These are phyloP conservation scores for Australoheros facetus DNA, from an alignment of 2,797 vertebrate genomes.

Conservation along the genomic window DNA sequence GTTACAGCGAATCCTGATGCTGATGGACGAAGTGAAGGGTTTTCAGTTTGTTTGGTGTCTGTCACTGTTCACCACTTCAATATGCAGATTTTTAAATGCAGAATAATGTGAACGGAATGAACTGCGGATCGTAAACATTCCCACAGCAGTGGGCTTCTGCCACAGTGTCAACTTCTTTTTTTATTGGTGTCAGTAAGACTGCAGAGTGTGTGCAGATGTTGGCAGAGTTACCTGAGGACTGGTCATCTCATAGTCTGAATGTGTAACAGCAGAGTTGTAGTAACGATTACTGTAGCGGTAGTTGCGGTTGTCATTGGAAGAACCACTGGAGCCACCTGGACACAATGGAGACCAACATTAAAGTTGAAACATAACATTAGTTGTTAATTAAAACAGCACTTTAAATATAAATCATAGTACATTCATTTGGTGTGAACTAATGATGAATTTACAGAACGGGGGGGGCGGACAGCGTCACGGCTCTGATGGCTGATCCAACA, in stretches of 20 bases:
- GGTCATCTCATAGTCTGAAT: conserved; percentile 95
- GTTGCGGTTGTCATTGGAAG: conserved; percentile 94
- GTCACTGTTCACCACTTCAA: too few species aligned
- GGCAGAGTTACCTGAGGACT: conserved; percentile 87
- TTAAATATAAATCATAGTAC: neutral
- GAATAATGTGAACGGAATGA: neutral
- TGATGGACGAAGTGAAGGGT: too few species aligned
- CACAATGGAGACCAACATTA: neutral
- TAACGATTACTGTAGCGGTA: conserved; percentile 96
- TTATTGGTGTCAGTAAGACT: neutral
- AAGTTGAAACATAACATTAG: too few species aligned
- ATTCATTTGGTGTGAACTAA: neutral
- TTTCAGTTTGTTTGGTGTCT: too few species aligned
- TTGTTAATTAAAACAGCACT: neutral
- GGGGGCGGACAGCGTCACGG: neutral
- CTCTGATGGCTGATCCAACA: too few species aligned
- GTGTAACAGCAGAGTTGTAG: conserved; percentile 90
- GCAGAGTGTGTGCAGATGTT: neutral
- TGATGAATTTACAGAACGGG: neutral
- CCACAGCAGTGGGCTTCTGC: neutral
- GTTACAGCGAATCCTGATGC: too few species aligned
- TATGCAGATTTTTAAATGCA: too few species aligned
- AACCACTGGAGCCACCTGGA: conserved; percentile 94
- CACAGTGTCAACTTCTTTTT: neutral
- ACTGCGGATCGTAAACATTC: neutral